phyloP scores from a whole-genome alignment of 1,140 invertebrate species.

The fruit fly (Drosophila melanogaster) region DNA sequence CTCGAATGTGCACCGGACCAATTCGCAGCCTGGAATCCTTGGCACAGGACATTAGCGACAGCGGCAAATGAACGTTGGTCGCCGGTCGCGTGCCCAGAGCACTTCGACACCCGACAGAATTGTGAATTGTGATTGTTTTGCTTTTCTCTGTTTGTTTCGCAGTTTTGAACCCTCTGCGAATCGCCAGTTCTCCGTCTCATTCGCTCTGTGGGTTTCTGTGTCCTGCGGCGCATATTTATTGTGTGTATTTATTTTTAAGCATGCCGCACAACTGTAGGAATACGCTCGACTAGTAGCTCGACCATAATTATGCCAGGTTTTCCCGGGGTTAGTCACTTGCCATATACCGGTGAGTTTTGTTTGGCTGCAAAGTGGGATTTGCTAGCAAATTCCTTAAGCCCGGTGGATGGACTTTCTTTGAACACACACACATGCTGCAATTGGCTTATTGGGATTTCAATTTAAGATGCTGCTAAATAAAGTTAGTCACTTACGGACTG shows the following conservation, averaged over 20 bases:
- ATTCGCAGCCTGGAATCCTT: slow-evolving; percentile 30
- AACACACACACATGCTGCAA: slow-evolving; percentile 20
- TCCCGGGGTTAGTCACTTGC: slow-evolving; percentile 32
- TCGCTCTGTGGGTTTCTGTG: slow-evolving; percentile 46
- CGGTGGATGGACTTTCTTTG: slow-evolving; percentile 18
- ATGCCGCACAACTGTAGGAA: slow-evolving; percentile 62
- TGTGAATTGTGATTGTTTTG: slow-evolving; percentile 81
- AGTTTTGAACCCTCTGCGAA: slow-evolving; percentile 2
- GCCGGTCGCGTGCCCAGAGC: slow-evolving; percentile 80
- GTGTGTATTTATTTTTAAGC: slow-evolving; percentile 58
- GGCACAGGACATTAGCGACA: slow-evolving; percentile 71
- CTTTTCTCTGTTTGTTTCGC: slow-evolving; percentile 36
- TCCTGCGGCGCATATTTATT: slow-evolving; percentile 70
- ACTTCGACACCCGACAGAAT: slow-evolving; percentile 84
- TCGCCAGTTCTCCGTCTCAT: slow-evolving; percentile 25
- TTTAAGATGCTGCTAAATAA: neutral
- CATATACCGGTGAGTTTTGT: slow-evolving; percentile 27
- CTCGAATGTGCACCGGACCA: slow-evolving; percentile 56
- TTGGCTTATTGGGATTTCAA: slow-evolving; percentile 9
- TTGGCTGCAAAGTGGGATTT: slow-evolving; percentile 34
- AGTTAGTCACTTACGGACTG: neutral
- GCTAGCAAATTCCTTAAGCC: slow-evolving; percentile 40
- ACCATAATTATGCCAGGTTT: slow-evolving; percentile 48
- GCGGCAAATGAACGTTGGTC: slow-evolving; percentile 70
- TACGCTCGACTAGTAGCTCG: slow-evolving; percentile 50